Evolutionary conservation across 2,797 vertebrate genomes (phyloP).

Genomic region (Margarornis squamiger): DNA sequence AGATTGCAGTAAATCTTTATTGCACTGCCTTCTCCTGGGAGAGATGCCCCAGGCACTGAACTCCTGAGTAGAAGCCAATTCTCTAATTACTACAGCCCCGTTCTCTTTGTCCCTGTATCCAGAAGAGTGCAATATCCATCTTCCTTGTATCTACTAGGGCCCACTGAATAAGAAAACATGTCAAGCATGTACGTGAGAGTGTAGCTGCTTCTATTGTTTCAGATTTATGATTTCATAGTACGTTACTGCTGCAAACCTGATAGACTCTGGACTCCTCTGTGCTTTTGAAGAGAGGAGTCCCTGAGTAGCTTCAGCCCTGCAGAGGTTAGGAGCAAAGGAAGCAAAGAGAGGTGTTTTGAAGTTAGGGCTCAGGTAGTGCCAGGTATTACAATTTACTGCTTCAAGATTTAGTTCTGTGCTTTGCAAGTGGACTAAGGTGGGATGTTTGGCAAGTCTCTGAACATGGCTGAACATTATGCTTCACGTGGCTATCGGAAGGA

Average conservation of each 20-base stretch:
- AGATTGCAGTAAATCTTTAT: background rate
- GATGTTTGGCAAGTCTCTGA: background rate
- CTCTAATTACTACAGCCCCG: background rate
- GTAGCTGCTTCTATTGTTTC: background rate
- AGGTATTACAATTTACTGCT: background rate
- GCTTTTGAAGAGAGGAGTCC: background rate
- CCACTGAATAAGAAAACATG: background rate
- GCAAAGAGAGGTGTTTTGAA: background rate
- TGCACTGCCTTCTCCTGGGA: background rate
- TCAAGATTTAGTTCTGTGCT: background rate
- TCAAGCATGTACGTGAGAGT: fast-evolving
- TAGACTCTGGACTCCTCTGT: background rate
- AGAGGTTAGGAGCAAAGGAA: background rate
- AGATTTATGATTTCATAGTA: background rate
- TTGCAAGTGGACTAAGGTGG: background rate
- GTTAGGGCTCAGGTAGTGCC: no score
- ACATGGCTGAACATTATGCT: background rate
- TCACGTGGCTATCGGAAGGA: background rate
- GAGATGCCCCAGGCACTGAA: background rate
- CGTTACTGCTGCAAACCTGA: background rate
- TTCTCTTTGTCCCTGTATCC: background rate
- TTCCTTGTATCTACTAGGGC: background rate
- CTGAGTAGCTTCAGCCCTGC: background rate
- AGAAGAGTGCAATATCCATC: background rate
- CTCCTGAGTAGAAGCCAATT: background rate